These are phyloP conservation scores for Erynnis tages DNA, from an alignment of 2,888 invertebrate genomes.

Conservation along the genomic window DNA sequence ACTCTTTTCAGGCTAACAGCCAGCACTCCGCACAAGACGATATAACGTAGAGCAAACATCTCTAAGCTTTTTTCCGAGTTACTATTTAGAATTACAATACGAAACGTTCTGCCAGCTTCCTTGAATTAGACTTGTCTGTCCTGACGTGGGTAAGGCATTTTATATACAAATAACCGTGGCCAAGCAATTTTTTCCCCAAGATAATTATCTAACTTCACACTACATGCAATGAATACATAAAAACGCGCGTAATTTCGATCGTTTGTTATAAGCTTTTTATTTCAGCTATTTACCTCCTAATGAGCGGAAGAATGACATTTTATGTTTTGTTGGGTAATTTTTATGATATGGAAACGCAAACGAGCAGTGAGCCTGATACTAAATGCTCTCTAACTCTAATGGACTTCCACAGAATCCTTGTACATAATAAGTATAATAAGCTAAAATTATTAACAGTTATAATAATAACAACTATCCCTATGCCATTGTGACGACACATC, in stretches of 20 bases:
- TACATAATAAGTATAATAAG: too few relatives aligned
- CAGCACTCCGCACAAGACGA: constrained; percentile 10
- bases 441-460: too few relatives aligned
- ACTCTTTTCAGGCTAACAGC: background rate
- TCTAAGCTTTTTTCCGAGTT: background rate
- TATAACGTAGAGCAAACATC: constrained; percentile 1
- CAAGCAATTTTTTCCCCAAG: constrained; percentile 34
- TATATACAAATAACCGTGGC: constrained; percentile 36
- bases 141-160: constrained; percentile 32
- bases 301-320: constrained; percentile 14
- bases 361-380: too few relatives aligned
- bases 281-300: constrained; percentile 9
- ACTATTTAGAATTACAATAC: background rate
- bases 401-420: too few relatives aligned
- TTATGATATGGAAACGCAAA: background rate
- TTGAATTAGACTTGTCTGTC: constrained; percentile 27
- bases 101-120: constrained; percentile 12
- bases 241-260: constrained; percentile 33
- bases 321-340: background rate
- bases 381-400: too few relatives aligned
- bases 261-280: constrained; percentile 29
- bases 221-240: constrained; percentile 29
- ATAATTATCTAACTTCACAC: constrained; percentile 36
- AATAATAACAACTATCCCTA: too few relatives aligned
- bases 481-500: too few relatives aligned